Conservation (phyloP, 1,140 invertebrate genomes). For the Ptiloglossa arizonensis region DNA sequence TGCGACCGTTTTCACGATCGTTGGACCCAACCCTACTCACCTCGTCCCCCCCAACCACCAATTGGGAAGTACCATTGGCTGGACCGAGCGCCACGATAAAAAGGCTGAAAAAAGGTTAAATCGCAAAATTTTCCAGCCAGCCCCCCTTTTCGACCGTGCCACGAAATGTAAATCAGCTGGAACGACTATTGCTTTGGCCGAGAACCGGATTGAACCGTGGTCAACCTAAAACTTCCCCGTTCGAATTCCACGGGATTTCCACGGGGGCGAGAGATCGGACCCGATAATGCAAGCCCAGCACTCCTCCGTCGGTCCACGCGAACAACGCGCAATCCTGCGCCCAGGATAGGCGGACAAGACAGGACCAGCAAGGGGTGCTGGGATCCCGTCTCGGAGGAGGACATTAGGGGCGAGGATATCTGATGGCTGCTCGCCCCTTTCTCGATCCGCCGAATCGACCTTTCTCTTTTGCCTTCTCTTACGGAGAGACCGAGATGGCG, state of each 20-base stretch:
- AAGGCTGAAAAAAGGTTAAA: background rate
- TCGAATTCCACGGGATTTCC: conserved; percentile 28
- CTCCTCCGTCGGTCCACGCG: background rate
- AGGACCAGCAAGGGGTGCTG: conserved; percentile 39
- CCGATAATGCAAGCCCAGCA: conserved; percentile 6
- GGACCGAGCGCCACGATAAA: too few species aligned
- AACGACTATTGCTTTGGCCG: conserved; percentile 1
- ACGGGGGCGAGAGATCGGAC: background rate
- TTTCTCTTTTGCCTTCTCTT: conserved; percentile 16
- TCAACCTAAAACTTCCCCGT: conserved; percentile 2
- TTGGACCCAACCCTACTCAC: too few species aligned
- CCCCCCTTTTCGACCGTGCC: background rate
- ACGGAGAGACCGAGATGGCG: background rate
- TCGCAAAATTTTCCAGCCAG: background rate
- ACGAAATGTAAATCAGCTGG: background rate
- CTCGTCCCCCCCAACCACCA: too few species aligned
- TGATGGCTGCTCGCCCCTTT: conserved; percentile 50
- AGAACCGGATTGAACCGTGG: background rate
- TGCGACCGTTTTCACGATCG: background rate
- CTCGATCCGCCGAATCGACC: conserved; percentile 17
- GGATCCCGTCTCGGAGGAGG: conserved; percentile 58
- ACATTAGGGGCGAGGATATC: conserved; percentile 68
- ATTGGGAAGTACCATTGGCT: too few species aligned
- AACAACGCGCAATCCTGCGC: background rate
- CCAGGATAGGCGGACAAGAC: conserved; percentile 34